Percentiles rank a stretch among this genome's conserved stretches.
Evolutionary conservation across 2,797 vertebrate genomes (phyloP).

Genomic region (Sebastes umbrosus): DNA sequence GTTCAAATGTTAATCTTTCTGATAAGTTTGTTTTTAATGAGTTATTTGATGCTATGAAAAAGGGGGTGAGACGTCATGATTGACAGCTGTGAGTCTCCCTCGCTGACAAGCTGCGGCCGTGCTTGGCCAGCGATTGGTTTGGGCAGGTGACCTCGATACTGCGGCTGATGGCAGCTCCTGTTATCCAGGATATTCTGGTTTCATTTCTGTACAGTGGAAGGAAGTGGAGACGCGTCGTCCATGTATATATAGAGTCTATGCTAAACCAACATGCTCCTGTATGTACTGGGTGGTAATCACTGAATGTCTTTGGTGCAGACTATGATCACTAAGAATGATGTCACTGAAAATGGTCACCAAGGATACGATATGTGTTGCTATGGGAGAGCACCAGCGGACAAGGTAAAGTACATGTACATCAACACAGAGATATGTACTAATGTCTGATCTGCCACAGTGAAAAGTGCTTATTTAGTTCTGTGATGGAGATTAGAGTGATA

Average conservation of each 20-base stretch:
- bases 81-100: background rate
- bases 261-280: background rate
- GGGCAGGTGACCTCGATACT: too few relatives aligned
- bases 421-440: conserved; percentile 56
- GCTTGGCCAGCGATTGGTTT: too few relatives aligned
- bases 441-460: conserved; percentile 52
- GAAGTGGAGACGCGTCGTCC: too few relatives aligned
- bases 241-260: too few relatives aligned
- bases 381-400: conserved; percentile 56
- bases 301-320: conserved; percentile 9
- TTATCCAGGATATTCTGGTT: too few relatives aligned
- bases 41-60: background rate
- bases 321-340: conserved; percentile 11
- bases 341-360: conserved; percentile 19
- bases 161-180: too few relatives aligned
- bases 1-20: background rate
- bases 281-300: conserved; percentile 14
- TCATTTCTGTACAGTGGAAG: too few relatives aligned
- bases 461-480: conserved; percentile 38
- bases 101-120: background rate
- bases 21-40: background rate
- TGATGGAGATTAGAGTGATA: conserved; percentile 33
- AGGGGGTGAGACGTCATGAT: background rate
- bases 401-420: conserved; percentile 41
- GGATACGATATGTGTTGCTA: conserved; percentile 33